These are phyloP conservation scores for Hyposoter dolosus DNA, from an alignment of 2,888 invertebrate genomes.

Conservation along the genomic window DNA sequence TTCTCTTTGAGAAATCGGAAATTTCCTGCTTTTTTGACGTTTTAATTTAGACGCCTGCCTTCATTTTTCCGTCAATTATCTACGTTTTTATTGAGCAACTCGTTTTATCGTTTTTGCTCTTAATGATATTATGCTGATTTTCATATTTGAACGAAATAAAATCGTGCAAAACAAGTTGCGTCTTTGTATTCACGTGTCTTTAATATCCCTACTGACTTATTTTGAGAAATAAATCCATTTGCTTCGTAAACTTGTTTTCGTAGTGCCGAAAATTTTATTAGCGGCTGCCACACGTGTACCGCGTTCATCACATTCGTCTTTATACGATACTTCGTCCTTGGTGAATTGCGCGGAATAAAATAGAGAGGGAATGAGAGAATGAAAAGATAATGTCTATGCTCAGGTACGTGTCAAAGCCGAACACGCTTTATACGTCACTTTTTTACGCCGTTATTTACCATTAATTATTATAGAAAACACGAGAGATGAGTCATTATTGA, in stretches of 20 bases:
- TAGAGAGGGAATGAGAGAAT: background rate
- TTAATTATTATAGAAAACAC: constrained; percentile 48
- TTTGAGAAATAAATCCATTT: background rate
- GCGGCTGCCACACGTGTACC: background rate
- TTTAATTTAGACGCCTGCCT: background rate
- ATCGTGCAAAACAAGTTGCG: background rate
- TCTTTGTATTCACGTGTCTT: too few species aligned
- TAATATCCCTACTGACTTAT: background rate
- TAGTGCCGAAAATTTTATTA: background rate
- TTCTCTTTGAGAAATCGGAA: too few species aligned
- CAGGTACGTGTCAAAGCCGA: constrained; percentile 67
- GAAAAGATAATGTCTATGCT: constrained; percentile 71
- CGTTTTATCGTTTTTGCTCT: background rate
- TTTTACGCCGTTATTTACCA: constrained; percentile 30
- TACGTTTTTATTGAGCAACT: background rate
- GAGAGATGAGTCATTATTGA: constrained; percentile 42
- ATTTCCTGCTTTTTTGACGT: too few species aligned
- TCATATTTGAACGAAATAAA: background rate
- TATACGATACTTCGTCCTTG: background rate
- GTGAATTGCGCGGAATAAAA: background rate
- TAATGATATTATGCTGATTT: background rate
- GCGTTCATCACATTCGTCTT: background rate
- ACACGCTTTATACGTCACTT: constrained; percentile 41
- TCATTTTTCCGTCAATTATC: background rate
- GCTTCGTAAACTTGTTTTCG: background rate